phyloP scores from a whole-genome alignment of 2,113 vertebrate species.

The Lophura nycthemera region DNA sequence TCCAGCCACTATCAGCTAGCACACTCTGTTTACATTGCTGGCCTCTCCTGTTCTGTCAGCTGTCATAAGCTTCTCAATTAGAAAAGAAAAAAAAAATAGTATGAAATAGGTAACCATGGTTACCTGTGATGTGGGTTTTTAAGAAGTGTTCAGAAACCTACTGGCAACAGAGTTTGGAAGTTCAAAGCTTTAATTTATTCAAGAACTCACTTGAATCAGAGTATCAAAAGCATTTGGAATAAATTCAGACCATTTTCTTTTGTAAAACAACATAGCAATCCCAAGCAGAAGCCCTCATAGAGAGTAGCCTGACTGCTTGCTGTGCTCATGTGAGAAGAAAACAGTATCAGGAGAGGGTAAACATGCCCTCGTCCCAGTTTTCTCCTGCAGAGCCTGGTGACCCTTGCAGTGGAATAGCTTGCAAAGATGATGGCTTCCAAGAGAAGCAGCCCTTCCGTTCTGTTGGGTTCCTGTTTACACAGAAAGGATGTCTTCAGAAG shows the following conservation, averaged over 20 bases:
- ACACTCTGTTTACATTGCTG: constrained; percentile 8
- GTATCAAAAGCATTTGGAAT: constrained; percentile 32
- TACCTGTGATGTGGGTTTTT: constrained; percentile 46
- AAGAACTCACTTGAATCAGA: constrained; percentile 39
- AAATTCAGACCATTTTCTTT: not conserved
- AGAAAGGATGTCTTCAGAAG: not conserved
- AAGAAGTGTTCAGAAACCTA: constrained; percentile 42
- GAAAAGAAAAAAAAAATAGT: not conserved
- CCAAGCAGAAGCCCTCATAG: not conserved
- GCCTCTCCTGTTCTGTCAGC: constrained; percentile 17
- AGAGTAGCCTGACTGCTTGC: not conserved
- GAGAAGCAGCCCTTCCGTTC: not conserved
- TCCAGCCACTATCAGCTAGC: constrained; percentile 20
- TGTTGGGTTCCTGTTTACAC: not conserved
- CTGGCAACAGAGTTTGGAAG: constrained; percentile 48
- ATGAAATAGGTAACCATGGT: constrained; percentile 63
- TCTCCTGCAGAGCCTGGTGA: not conserved
- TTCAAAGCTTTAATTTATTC: constrained; percentile 67
- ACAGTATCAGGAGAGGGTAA: not conserved
- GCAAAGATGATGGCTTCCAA: not conserved
- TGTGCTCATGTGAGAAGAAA: not conserved
- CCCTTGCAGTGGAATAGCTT: not conserved
- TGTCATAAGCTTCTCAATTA: constrained; percentile 60
- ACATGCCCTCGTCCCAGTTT: not conserved
- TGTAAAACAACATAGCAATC: not conserved